Evolutionary conservation across 2,888 invertebrate species (phyloP), one percentile per base, ranked within the genome.

Genomic region (Drosophila birchii): DNA sequence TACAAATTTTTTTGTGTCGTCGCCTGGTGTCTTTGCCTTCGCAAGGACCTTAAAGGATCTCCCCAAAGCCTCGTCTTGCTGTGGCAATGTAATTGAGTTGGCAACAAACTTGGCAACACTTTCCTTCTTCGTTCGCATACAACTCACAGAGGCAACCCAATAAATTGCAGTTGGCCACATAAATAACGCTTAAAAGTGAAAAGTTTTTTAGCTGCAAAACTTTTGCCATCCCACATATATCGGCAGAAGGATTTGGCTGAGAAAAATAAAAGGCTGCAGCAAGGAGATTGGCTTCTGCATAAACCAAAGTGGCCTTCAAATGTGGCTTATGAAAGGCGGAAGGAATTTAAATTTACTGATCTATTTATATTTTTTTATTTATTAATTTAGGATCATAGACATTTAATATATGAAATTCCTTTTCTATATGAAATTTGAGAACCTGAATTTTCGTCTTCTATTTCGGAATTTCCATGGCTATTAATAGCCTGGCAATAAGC

Each of bases 21-120:
- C 5, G 18, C 5, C 11, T 44, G 23, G 26, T 44, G 23, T 0
- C 11, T 18, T 26, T 49, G n/a, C 49, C 58, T 58, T 51, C 66
- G 12, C 34, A 7, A 36, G 16, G 49, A 53, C 32, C 41, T 41
- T 59, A 16, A 43, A 41, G 23, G 34, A 4, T 32, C 14, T 68
- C 72, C 57, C 74, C n/a, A 18, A 85, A 61, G 70, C 41, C 45
- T 64, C 73, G 77, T 80, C 49, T 80, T 64, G 57, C 57, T 18
- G 54, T 70, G 23, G 58, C 60, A 59, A 23, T 71, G 75, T 85
- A 84, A 80, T 81, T 87, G 80, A 86, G 82, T 85, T 86, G 78
- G 53, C 73, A 55, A 81, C 34, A 49, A 67, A 85, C 75, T 84
- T 81, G 70, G 45, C 75, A 84, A 75, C 84, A 77, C 76, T 79